These are phyloP conservation scores for Rhipidura dahli DNA, from an alignment of 2,113 vertebrate species.

Conservation along the genomic window DNA sequence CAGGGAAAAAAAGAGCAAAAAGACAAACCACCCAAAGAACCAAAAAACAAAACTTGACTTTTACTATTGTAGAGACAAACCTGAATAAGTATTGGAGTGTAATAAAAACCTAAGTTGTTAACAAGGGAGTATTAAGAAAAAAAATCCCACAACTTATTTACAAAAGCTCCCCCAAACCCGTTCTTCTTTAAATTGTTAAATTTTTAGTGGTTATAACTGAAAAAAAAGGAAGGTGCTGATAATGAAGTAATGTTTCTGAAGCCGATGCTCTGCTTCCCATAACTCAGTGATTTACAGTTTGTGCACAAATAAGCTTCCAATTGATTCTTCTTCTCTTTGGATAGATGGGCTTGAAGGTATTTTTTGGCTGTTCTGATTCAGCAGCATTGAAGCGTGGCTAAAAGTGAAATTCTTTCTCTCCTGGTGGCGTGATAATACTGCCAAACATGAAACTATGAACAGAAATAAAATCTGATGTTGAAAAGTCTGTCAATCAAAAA, in stretches of 20 bases:
- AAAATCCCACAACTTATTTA: neutral
- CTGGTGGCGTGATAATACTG: neutral
- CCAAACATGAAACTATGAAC: neutral
- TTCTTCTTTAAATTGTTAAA: neutral
- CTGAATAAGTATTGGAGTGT: neutral
- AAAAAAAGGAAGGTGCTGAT: neutral
- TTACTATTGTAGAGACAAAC: neutral
- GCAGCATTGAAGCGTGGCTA: neutral
- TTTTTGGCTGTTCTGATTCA: neutral
- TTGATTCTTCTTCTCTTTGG: neutral
- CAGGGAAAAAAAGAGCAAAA: neutral
- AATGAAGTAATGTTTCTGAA: neutral
- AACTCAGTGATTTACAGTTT: neutral
- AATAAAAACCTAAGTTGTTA: neutral
- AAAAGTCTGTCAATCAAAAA: neutral
- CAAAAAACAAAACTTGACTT: neutral
- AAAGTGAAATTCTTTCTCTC: neutral
- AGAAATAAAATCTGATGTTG: neutral
- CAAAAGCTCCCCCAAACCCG: neutral
- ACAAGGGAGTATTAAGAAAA: neutral
- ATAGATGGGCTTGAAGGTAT: neutral
- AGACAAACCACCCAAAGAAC: fast-evolving
- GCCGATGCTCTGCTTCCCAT: neutral
- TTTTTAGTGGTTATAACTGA: neutral
- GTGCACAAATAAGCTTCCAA: neutral